phyloP scores from a whole-genome alignment of 2,888 invertebrate species.

The Spodoptera exigua region DNA sequence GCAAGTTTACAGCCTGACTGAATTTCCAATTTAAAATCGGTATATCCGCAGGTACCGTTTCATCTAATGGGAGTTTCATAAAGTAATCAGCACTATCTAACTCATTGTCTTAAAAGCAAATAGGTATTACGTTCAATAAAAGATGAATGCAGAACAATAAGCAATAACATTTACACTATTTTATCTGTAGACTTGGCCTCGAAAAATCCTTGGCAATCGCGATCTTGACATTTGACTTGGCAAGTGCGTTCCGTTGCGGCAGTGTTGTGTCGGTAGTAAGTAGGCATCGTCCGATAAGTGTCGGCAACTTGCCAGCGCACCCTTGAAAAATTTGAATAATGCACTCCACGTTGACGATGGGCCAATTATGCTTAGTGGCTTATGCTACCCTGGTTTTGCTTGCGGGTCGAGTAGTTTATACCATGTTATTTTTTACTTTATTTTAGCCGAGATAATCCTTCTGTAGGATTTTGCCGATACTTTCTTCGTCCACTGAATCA shows the following conservation, averaged over 20 bases:
- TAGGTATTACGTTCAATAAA: slow-evolving; percentile 3
- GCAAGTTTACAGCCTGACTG: slow-evolving; percentile 13
- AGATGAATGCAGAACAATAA: slow-evolving; percentile 12
- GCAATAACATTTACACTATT: slow-evolving; percentile 28
- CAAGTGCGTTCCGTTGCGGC: slow-evolving; percentile 59
- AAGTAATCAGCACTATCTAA: background rate
- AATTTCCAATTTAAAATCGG: slow-evolving; percentile 11
- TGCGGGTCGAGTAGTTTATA: slow-evolving; percentile 3
- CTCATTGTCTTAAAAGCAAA: slow-evolving; percentile 2
- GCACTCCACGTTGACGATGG: slow-evolving; percentile 39
- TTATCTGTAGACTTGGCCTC: slow-evolving; percentile 41
- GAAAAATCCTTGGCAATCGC: slow-evolving; percentile 51
- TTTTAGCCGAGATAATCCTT: background rate
- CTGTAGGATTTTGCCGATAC: background rate
- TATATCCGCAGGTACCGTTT: background rate
- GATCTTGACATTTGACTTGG: slow-evolving; percentile 67
- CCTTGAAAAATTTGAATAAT: slow-evolving; percentile 57
- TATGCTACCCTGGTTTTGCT: slow-evolving; percentile 32
- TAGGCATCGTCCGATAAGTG: slow-evolving; percentile 49
- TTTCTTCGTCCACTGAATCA: background rate
- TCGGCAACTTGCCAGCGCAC: slow-evolving; percentile 47
- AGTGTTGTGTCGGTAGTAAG: slow-evolving; percentile 37
- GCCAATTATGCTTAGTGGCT: slow-evolving; percentile 50
- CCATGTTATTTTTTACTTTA: slow-evolving; percentile 3
- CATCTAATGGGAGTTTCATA: background rate